Conservation (phyloP, 2,113 vertebrate genomes). For the Haemorhous mexicanus region DNA sequence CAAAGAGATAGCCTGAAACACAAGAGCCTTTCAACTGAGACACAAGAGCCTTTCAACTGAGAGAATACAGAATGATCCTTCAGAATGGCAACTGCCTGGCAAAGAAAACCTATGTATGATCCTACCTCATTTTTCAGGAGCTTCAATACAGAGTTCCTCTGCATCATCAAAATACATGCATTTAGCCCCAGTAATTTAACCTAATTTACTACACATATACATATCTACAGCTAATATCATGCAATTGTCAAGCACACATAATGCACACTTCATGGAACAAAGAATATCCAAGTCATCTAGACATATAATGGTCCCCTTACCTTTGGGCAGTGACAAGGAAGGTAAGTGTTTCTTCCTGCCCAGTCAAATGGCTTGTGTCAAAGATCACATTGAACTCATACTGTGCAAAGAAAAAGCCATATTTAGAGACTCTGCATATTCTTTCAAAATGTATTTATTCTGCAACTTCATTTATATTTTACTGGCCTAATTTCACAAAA, state of each 20-base stretch:
- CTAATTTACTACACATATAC: neutral
- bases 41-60: neutral
- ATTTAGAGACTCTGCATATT: neutral
- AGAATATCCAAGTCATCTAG: neutral
- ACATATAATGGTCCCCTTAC: constrained; percentile 52
- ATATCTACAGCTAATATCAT: neutral
- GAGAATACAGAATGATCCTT: neutral
- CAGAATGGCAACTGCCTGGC: neutral
- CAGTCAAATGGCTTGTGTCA: constrained; percentile 91
- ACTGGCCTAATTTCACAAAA: neutral
- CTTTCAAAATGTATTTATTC: neutral
- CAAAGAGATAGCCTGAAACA: neutral
- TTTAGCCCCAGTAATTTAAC: neutral
- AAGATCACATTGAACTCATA: constrained; percentile 94
- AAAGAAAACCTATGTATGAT: neutral
- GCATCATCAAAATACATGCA: neutral
- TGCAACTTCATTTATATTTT: neutral
- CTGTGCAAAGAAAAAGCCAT: constrained; percentile 66
- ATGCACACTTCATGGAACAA: neutral
- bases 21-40: neutral
- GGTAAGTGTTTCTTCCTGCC: constrained; percentile 84
- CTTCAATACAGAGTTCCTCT: neutral
- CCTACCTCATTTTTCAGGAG: neutral
- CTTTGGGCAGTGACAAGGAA: constrained; percentile 91
- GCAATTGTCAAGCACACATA: neutral